phyloP scores from a whole-genome alignment of 2,113 vertebrate species.

The Calidris pugnax region DNA sequence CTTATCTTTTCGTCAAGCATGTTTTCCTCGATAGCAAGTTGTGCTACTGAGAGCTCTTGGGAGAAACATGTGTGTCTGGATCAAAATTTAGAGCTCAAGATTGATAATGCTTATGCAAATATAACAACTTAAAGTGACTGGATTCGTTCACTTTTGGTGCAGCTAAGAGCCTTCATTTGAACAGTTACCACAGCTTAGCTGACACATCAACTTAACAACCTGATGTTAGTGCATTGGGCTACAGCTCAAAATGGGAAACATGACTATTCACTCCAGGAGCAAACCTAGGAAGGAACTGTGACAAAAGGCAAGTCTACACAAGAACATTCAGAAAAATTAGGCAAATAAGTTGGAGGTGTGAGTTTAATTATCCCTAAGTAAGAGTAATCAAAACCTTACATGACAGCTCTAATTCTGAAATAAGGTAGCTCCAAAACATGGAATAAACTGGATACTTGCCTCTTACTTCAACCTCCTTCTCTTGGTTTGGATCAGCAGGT shows the following conservation, averaged over 20 bases:
- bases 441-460: not conserved
- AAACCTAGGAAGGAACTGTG: slow-evolving; percentile 1
- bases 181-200: not conserved
- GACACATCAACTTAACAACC: not conserved
- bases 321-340: slow-evolving; percentile 20
- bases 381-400: not conserved
- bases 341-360: slow-evolving; percentile 12
- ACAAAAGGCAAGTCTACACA: slow-evolving; percentile 43
- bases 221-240: not conserved
- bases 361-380: slow-evolving; percentile 11
- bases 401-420: slow-evolving; percentile 8
- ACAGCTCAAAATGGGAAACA: not conserved
- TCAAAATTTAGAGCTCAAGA: not conserved
- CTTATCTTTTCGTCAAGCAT: not conserved
- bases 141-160: not conserved
- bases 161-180: not conserved
- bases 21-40: not conserved
- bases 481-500: not conserved
- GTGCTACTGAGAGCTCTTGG: not conserved
- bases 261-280: not conserved
- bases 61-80: not conserved
- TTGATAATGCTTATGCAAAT: not conserved
- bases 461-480: not conserved
- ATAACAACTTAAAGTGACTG: not conserved
- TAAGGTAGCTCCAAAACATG: not conserved